Percentiles rank a stretch among this genome's conserved stretches.
These are phyloP conservation scores for Narcine bancroftii DNA, from an alignment of 2,113 vertebrate species.

Conservation along the genomic window DNA sequence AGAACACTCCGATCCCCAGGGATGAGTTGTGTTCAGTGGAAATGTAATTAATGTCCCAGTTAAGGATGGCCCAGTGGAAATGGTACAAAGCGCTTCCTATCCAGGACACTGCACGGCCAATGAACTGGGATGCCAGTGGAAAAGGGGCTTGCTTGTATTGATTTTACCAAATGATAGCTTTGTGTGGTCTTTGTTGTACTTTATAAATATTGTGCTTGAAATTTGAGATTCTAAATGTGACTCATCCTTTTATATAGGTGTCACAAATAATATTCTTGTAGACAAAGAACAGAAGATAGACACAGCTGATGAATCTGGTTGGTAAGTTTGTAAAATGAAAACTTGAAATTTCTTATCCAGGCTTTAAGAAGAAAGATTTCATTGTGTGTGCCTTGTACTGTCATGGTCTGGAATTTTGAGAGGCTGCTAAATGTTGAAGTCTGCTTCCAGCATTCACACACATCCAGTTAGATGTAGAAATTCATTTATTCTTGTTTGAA, in stretches of 20 bases:
- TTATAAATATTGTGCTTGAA: neutral
- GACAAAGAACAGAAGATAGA: conserved; percentile 53
- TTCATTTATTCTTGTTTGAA: no score
- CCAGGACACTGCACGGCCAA: no score
- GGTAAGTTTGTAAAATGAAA: conserved; percentile 50
- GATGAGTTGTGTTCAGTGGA: no score
- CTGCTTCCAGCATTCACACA: neutral
- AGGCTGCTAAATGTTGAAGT: neutral
- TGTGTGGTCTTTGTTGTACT: neutral
- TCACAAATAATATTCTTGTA: conserved; percentile 49
- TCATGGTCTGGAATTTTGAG: neutral
- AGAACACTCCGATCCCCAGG: no score
- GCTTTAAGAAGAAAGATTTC: neutral
- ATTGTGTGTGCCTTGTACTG: neutral
- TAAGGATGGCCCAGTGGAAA: no score
- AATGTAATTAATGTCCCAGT: no score
- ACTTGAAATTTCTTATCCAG: neutral
- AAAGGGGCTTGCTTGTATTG: no score
- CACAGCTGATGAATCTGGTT: conserved; percentile 52
- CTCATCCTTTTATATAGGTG: conserved; percentile 43
- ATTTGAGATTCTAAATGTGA: neutral
- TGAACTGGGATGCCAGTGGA: no score
- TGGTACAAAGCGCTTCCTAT: no score
- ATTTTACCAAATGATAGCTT: neutral
- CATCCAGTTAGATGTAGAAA: neutral